Evolutionary conservation across 2,113 vertebrate species (phyloP).

Genomic region (Tursiops truncatus): DNA sequence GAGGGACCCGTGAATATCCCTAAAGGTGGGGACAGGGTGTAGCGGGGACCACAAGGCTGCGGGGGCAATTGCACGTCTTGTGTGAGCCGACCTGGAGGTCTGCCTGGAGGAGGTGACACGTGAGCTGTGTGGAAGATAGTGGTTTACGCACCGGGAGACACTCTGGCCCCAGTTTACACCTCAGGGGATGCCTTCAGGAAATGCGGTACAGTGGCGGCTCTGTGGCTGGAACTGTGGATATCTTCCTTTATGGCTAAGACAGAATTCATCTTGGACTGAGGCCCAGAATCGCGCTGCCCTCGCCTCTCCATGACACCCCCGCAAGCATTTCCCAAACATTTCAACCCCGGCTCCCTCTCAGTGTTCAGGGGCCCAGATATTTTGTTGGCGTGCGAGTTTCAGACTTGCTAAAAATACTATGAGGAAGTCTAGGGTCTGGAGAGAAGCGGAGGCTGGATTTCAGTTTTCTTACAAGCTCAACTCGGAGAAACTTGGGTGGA

Average conservation of each 20-base stretch:
- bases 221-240: background rate
- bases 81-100: background rate
- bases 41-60: background rate
- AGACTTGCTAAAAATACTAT: background rate
- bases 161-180: background rate
- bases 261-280: background rate
- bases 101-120: background rate
- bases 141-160: fast-evolving
- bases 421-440: background rate
- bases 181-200: fast-evolving
- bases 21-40: background rate
- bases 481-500: background rate
- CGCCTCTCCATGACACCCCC: background rate
- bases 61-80: fast-evolving
- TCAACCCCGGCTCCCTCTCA: background rate
- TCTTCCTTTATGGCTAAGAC: background rate
- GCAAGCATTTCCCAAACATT: background rate
- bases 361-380: background rate
- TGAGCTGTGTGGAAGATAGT: no score
- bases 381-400: fast-evolving
- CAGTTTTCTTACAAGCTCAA: background rate
- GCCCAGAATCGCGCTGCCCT: background rate
- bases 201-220: background rate
- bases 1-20: fast-evolving
- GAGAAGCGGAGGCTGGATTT: background rate